A percentile compares a stretch with the other conserved stretches of the same genome.
phyloP scores from a whole-genome alignment of 2,797 vertebrate genomes.

The Babyrousa celebensis region DNA sequence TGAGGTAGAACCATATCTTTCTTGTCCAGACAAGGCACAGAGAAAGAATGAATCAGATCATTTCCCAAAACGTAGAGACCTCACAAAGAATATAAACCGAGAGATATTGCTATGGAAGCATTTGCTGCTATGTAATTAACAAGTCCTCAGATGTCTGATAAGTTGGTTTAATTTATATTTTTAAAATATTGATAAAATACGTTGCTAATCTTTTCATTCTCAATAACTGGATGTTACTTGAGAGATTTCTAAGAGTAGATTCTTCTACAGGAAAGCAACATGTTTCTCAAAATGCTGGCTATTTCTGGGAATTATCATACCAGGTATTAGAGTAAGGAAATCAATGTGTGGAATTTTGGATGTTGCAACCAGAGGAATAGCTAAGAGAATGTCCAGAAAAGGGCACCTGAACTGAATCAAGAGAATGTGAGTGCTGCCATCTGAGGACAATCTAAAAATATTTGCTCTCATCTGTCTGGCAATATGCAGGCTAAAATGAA shows the following conservation, averaged over 20 bases:
- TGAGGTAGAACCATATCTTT: background rate
- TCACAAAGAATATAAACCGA: constrained; percentile 46
- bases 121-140: background rate
- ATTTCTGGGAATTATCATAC: constrained; percentile 65
- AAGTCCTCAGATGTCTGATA: constrained; percentile 20
- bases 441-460: constrained; percentile 88
- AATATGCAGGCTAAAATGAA: constrained; percentile 86
- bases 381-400: constrained; percentile 74
- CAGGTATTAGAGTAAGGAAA: constrained; percentile 60
- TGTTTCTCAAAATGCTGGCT: constrained; percentile 51
- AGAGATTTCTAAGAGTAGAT: constrained; percentile 71
- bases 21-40: constrained; percentile 18
- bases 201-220: constrained; percentile 58
- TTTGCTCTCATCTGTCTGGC: constrained; percentile 86
- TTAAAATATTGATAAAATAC: constrained; percentile 57
- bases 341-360: constrained; percentile 65
- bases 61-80: constrained; percentile 22
- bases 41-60: constrained; percentile 46
- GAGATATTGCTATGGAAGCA: background rate
- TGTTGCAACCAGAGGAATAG: constrained; percentile 45
- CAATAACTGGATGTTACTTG: constrained; percentile 8
- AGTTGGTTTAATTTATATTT: constrained; percentile 69
- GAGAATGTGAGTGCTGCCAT: constrained; percentile 78
- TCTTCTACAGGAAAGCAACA: constrained; percentile 56
- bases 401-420: constrained; percentile 82